phyloP scores from a whole-genome alignment of 1,140 invertebrate genomes.

The Drosophila cardini region DNA sequence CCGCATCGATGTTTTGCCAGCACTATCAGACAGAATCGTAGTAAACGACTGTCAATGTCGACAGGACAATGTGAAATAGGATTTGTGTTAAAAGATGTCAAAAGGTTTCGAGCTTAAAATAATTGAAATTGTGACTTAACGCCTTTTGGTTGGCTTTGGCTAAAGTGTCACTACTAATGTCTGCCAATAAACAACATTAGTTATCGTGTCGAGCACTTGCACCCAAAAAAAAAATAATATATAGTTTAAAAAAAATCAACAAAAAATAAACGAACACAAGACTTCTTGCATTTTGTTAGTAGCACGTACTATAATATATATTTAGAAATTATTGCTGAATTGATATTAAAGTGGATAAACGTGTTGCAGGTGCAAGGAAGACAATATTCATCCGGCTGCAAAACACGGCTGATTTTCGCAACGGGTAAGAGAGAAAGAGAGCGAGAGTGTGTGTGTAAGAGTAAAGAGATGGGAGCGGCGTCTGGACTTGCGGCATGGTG shows the following conservation, averaged over 20 bases:
- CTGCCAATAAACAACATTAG: not conserved
- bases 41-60: conserved; percentile 20
- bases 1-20: not conserved
- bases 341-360: conserved; percentile 5
- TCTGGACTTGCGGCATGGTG: not conserved
- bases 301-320: not conserved
- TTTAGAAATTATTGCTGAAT: conserved; percentile 2
- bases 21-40: conserved; percentile 6
- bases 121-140: conserved; percentile 6
- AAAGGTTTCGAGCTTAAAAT: conserved; percentile 22
- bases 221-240: not conserved
- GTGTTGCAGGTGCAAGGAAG: conserved; percentile 28
- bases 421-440: conserved; percentile 54
- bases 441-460: too few relatives aligned
- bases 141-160: conserved; percentile 12
- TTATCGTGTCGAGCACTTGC: conserved; percentile 1
- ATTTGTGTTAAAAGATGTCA: conserved; percentile 2
- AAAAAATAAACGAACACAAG: conserved; percentile 21
- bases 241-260: not conserved
- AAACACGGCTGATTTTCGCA: conserved; percentile 37
- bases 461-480: conserved; percentile 3
- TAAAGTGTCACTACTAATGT: conserved; percentile 16
- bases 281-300: conserved; percentile 15
- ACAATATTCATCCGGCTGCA: conserved; percentile 13
- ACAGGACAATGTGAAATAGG: conserved; percentile 35